phyloP scores from a whole-genome alignment of 2,888 invertebrate species.

The Stegana nigrithorax region DNA sequence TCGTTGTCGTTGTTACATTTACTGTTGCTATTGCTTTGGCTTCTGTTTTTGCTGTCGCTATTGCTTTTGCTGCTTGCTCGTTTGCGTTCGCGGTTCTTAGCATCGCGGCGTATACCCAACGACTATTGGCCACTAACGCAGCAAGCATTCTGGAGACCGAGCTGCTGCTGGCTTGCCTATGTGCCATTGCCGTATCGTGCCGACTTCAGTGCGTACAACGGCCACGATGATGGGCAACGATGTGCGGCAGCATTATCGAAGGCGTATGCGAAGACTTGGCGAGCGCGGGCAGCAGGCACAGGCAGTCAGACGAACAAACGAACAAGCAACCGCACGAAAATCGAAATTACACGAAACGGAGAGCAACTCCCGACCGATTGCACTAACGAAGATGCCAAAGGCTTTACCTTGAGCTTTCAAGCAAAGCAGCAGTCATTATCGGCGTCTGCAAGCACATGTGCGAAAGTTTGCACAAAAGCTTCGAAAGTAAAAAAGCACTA shows the following conservation, averaged over 20 bases:
- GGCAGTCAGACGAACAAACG: background rate
- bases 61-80: conserved; percentile 24
- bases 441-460: background rate
- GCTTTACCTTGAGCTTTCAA: conserved; percentile 55
- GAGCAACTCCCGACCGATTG: conserved; percentile 26
- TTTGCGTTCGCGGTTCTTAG: conserved; percentile 64
- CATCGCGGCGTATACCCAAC: conserved; percentile 67
- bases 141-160: conserved; percentile 60
- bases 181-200: no score
- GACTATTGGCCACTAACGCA: conserved; percentile 57
- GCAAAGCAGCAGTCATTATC: no score
- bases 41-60: conserved; percentile 24
- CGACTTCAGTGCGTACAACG: conserved; percentile 8
- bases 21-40: background rate
- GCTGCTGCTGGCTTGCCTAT: no score
- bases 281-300: background rate
- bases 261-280: background rate
- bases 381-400: conserved; percentile 40
- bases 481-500: background rate
- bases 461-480: background rate
- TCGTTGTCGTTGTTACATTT: conserved; percentile 30
- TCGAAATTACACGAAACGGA: conserved; percentile 30
- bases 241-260: background rate
- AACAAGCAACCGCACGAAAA: background rate
- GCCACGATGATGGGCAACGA: background rate